Percentiles rank a stretch among this genome's conserved stretches.
Evolutionary conservation across 2,113 vertebrate species (phyloP).

Genomic region (Pithys albifrons): DNA sequence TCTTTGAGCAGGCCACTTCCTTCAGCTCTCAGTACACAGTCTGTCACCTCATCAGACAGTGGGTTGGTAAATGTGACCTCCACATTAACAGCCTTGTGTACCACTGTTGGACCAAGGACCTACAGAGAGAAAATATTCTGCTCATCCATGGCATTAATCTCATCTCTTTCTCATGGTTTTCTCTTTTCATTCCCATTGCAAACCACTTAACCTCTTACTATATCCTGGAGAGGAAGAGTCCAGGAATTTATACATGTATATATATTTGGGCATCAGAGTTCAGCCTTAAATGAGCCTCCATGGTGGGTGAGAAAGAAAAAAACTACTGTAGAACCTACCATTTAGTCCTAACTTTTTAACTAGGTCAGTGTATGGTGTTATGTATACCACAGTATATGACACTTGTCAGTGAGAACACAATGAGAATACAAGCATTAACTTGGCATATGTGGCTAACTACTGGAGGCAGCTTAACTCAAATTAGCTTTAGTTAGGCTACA

Average conservation of each 20-base stretch:
- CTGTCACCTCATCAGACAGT: background rate
- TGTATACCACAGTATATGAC: background rate
- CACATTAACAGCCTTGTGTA: slow-evolving; percentile 5
- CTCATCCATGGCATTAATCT: background rate
- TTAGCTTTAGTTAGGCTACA: background rate
- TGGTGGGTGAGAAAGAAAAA: background rate
- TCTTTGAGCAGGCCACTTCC: slow-evolving; percentile 51
- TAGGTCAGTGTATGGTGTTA: background rate
- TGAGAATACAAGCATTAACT: background rate
- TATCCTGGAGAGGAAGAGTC: background rate
- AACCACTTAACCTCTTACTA: background rate
- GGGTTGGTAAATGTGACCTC: slow-evolving; percentile 57
- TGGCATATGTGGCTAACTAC: background rate
- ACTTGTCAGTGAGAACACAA: background rate
- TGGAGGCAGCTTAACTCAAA: background rate
- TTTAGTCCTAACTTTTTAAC: background rate
- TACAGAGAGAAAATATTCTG: background rate
- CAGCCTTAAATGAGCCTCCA: background rate
- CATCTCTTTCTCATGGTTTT: background rate
- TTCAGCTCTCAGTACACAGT: slow-evolving; percentile 68
- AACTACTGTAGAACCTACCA: background rate
- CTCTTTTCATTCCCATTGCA: background rate
- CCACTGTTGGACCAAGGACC: slow-evolving; percentile 18
- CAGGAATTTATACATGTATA: background rate
- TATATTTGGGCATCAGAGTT: background rate